Percentiles rank a stretch among this genome's conserved stretches.
These are phyloP conservation scores for Axinella damicornis DNA, from an alignment of 37 sponge, comb jelly and placozoan genomes.

Conservation along the genomic window DNA sequence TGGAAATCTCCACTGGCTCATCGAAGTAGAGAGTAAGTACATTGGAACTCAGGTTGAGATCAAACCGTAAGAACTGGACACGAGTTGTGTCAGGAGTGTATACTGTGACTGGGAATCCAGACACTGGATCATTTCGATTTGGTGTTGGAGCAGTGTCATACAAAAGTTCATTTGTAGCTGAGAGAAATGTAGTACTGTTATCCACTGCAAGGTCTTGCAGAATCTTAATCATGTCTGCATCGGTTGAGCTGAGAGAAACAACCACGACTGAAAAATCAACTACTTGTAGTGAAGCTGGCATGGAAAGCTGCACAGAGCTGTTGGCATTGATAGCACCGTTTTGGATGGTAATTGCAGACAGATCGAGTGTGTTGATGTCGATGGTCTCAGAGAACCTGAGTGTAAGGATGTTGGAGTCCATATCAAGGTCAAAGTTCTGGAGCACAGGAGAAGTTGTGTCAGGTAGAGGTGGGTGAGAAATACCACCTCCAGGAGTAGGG, in stretches of 20 bases:
- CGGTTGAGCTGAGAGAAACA: slow-evolving; percentile 50
- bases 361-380: slow-evolving; percentile 52
- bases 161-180: slow-evolving; percentile 48
- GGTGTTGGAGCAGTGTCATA: slow-evolving; percentile 60
- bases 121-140: slow-evolving; percentile 29
- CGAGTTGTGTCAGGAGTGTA: slow-evolving; percentile 75
- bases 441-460: slow-evolving; percentile 71
- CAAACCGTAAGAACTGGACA: slow-evolving; percentile 51
- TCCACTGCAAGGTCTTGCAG: slow-evolving; percentile 65
- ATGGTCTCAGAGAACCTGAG: slow-evolving; percentile 87
- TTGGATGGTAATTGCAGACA: slow-evolving; percentile 58
- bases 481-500: slow-evolving; percentile 35
- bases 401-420: slow-evolving; percentile 60
- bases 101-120: slow-evolving; percentile 15
- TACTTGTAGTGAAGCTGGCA: not conserved
- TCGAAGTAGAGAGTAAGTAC: slow-evolving; percentile 77
- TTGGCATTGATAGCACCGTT: slow-evolving; percentile 16
- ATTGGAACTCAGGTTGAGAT: slow-evolving; percentile 79
- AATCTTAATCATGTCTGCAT: slow-evolving; percentile 79
- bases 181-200: slow-evolving; percentile 68
- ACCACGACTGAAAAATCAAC: slow-evolving; percentile 40
- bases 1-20: slow-evolving; percentile 77
- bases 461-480: slow-evolving; percentile 33
- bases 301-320: slow-evolving; percentile 38
- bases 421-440: slow-evolving; percentile 66